Evolutionary conservation across 1,140 invertebrate genomes (phyloP).

Genomic region (Drosophila albomicans): DNA sequence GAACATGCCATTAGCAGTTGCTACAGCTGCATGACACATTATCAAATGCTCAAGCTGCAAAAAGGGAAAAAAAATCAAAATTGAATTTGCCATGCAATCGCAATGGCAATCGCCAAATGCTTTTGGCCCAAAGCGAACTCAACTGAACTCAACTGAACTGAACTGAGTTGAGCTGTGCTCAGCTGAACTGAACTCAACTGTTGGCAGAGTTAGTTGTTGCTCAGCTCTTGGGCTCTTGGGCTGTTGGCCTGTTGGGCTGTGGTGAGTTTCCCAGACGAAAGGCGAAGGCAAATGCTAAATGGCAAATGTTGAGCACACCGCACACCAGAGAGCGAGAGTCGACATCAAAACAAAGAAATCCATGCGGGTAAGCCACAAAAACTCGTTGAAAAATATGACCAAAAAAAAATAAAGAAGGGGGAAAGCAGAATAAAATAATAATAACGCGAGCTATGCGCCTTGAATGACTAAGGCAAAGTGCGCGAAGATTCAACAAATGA

Average conservation of each 20-base stretch:
- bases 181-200: conserved; percentile 26
- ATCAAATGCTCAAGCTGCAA: conserved; percentile 57
- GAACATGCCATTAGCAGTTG: conserved; percentile 52
- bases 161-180: conserved; percentile 24
- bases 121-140: conserved; percentile 14
- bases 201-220: neutral
- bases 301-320: conserved; percentile 43
- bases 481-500: conserved; percentile 79
- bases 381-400: conserved; percentile 53
- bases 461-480: conserved; percentile 70
- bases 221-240: neutral
- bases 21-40: conserved; percentile 64
- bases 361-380: conserved; percentile 55
- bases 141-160: conserved; percentile 37
- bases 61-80: conserved; percentile 58
- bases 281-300: conserved; percentile 16
- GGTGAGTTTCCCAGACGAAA: conserved; percentile 63
- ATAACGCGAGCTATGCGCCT: conserved; percentile 55
- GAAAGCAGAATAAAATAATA: conserved; percentile 28
- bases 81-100: conserved; percentile 69
- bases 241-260: conserved; percentile 35
- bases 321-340: conserved; percentile 53
- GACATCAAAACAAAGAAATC: conserved; percentile 78
- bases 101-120: conserved; percentile 1
- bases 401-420: conserved; percentile 8